Percentiles rank a stretch among this genome's conserved stretches.
These are phyloP conservation scores for Brachypodius melanocephalos DNA, from an alignment of 2,113 vertebrate genomes.

Conservation along the genomic window DNA sequence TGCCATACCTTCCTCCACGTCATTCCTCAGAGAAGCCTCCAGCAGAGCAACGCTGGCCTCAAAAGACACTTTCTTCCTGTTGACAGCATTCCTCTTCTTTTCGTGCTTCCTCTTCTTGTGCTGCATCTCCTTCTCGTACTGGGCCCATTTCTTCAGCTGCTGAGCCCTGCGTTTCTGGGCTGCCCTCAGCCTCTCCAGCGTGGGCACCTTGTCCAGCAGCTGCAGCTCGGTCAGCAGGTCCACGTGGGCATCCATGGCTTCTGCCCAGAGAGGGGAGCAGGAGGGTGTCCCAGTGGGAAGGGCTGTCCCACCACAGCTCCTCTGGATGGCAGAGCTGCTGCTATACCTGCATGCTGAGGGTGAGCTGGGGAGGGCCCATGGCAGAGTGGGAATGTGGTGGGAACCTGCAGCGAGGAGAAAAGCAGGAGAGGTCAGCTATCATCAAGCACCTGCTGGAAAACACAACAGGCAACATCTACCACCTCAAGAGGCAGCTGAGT, in stretches of 20 bases:
- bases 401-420: slow-evolving; percentile 25
- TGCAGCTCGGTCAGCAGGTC: slow-evolving; percentile 94
- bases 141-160: slow-evolving; percentile 95
- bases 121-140: slow-evolving; percentile 95
- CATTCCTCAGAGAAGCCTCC: slow-evolving; percentile 92
- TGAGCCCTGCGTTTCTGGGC: slow-evolving; percentile 92
- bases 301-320: not conserved
- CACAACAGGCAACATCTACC: not conserved
- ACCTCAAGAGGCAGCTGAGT: not conserved
- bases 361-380: slow-evolving; percentile 5
- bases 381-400: not conserved
- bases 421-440: not conserved
- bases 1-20: slow-evolving; percentile 87
- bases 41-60: slow-evolving; percentile 89
- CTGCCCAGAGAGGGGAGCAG: not conserved
- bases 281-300: not conserved
- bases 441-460: not conserved
- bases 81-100: slow-evolving; percentile 76
- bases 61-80: slow-evolving; percentile 87
- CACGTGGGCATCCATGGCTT: slow-evolving; percentile 88
- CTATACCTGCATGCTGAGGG: slow-evolving; percentile 52
- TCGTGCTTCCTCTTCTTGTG: slow-evolving; percentile 90
- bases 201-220: slow-evolving; percentile 95
- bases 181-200: slow-evolving; percentile 88
- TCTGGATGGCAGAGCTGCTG: not conserved